phyloP scores from a whole-genome alignment of 2,888 invertebrate species.

The Parnassius orleans region DNA sequence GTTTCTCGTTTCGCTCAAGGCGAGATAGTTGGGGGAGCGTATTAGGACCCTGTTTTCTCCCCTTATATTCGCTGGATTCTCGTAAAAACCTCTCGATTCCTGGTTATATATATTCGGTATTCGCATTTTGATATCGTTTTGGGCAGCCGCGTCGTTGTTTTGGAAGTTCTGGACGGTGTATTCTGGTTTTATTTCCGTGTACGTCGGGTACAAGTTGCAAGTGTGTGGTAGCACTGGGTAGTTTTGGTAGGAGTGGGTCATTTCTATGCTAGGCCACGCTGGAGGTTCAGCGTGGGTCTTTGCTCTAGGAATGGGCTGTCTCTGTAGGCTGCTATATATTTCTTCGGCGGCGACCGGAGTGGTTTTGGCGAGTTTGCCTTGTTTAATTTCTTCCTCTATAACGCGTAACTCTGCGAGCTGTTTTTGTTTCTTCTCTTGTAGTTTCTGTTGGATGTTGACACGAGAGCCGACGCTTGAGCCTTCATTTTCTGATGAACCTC shows the following conservation, averaged over 20 bases:
- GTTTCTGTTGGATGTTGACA: conserved; percentile 92
- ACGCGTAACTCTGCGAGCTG: conserved; percentile 90
- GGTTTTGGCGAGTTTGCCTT: conserved; percentile 86
- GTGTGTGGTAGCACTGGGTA: conserved; percentile 64
- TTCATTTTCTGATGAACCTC: conserved; percentile 87
- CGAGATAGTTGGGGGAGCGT: conserved; percentile 58
- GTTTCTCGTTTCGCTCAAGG: conserved; percentile 48
- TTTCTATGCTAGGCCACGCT: conserved; percentile 73
- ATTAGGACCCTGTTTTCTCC: conserved; percentile 52
- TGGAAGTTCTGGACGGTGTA: conserved; percentile 53
- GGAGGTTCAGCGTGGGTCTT: conserved; percentile 84
- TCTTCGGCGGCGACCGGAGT: conserved; percentile 78
- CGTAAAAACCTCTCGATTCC: conserved; percentile 60
- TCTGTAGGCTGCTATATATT: conserved; percentile 74
- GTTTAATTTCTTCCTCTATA: conserved; percentile 91
- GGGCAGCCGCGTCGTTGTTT: conserved; percentile 39
- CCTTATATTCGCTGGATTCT: conserved; percentile 57
- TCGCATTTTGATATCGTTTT: conserved; percentile 50
- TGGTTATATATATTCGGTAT: conserved; percentile 54
- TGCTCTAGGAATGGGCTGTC: conserved; percentile 86
- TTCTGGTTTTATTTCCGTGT: conserved; percentile 68
- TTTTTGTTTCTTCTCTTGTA: conserved; percentile 93
- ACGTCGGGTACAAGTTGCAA: conserved; percentile 66
- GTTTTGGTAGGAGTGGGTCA: conserved; percentile 72
- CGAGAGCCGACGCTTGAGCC: conserved; percentile 87